Evolutionary conservation across 1,140 invertebrate genomes (phyloP).

Genomic region (Diachasma alloeum): DNA sequence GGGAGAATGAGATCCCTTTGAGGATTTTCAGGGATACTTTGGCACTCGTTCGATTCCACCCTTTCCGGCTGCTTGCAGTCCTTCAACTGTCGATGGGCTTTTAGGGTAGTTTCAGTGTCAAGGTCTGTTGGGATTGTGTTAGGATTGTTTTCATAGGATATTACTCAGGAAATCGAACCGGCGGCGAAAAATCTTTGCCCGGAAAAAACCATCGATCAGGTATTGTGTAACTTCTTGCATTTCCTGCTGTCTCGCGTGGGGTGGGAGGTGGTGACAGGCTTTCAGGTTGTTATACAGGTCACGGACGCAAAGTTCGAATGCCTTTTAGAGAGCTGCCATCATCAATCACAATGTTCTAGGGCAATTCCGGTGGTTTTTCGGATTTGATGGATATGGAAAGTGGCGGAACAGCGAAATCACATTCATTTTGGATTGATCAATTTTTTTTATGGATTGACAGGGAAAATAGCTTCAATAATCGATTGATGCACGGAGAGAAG

Average conservation of each 20-base stretch:
- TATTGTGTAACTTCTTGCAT: constrained; percentile 11
- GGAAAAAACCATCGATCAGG: neutral
- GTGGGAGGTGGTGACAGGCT: constrained; percentile 14
- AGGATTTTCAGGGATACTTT: neutral
- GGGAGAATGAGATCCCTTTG: neutral
- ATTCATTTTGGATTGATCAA: neutral
- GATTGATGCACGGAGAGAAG: no score
- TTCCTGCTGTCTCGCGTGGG: neutral
- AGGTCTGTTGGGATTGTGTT: neutral
- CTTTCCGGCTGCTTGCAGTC: neutral
- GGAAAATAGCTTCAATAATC: neutral
- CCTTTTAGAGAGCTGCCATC: neutral
- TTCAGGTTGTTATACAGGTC: constrained; percentile 20
- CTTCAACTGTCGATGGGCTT: neutral
- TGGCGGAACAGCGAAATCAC: neutral
- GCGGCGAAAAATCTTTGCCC: neutral
- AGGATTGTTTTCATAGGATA: neutral
- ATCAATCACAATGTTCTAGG: constrained; percentile 8
- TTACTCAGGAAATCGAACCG: neutral
- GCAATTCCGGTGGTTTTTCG: neutral
- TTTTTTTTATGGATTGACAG: no score
- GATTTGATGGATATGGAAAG: neutral
- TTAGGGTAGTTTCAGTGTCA: no score
- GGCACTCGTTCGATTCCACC: neutral
- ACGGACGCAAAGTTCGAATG: neutral